Conservation (phyloP, 1,140 invertebrate species). For the Pseudomyrmex cubaensis region DNA sequence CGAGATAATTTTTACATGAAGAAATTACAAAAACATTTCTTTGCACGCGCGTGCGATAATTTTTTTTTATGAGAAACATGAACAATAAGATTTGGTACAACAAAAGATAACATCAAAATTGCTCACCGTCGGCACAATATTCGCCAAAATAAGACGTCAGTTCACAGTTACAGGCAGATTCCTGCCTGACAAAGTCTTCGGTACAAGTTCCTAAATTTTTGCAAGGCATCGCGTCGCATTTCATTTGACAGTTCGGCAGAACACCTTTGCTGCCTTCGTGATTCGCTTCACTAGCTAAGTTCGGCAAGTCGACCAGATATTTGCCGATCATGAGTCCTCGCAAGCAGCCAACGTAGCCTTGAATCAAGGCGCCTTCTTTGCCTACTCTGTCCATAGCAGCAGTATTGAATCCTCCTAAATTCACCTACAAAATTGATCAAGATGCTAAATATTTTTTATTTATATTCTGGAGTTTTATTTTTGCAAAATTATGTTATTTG, state of each 20-base stretch:
- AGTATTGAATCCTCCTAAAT: conserved; percentile 94
- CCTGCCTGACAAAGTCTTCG: conserved; percentile 94
- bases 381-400: conserved; percentile 89
- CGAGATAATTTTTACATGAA: conserved; percentile 82
- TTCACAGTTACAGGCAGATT: conserved; percentile 94
- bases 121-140: conserved; percentile 86
- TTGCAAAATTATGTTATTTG: neutral
- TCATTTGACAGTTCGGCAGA: conserved; percentile 93
- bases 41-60: neutral
- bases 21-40: neutral
- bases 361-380: conserved; percentile 85
- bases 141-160: conserved; percentile 95
- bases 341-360: conserved; percentile 95
- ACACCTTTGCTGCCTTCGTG: conserved; percentile 91
- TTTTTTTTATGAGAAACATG: neutral
- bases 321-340: conserved; percentile 94
- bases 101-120: neutral
- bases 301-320: conserved; percentile 91
- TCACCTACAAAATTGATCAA: conserved; percentile 85
- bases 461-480: neutral
- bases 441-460: neutral
- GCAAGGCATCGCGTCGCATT: conserved; percentile 94
- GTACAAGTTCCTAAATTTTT: conserved; percentile 95
- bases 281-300: conserved; percentile 89
- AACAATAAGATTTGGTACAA: neutral